Evolutionary conservation across 2,888 invertebrate species (phyloP).

Genomic region (Halictus ligatus): DNA sequence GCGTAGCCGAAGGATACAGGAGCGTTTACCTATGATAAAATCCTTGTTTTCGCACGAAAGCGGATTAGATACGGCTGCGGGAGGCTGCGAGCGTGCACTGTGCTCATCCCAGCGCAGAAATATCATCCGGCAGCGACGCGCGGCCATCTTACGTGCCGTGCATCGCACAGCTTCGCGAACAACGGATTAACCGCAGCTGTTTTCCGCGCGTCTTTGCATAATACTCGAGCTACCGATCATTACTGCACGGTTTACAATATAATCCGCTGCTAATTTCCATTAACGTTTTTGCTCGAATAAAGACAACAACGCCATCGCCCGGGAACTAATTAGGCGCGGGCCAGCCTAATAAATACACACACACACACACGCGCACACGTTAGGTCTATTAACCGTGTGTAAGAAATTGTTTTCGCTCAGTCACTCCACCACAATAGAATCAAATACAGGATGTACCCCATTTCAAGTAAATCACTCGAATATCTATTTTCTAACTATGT

Average conservation of each 20-base stretch:
- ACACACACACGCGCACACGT: too few relatives aligned
- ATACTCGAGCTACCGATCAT: constrained; percentile 30
- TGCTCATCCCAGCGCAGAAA: constrained; percentile 25
- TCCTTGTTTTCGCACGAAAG: constrained; percentile 55
- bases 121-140: constrained; percentile 24
- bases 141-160: constrained; percentile 32
- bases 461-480: too few relatives aligned
- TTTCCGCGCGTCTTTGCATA: constrained; percentile 18
- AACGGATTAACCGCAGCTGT: constrained; percentile 37
- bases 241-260: constrained; percentile 13
- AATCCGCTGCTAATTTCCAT: neutral
- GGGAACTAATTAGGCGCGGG: neutral
- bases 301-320: neutral
- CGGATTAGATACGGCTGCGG: constrained; percentile 48
- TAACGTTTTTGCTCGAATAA: neutral
- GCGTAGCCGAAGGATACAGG: constrained; percentile 30
- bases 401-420: too few relatives aligned
- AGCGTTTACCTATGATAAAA: constrained; percentile 48
- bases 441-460: too few relatives aligned
- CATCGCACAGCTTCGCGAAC: constrained; percentile 16
- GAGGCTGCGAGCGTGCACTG: neutral
- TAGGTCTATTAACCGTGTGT: too few relatives aligned
- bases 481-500: too few relatives aligned
- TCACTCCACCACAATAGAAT: too few relatives aligned
- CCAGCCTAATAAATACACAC: neutral